These are phyloP conservation scores for Archegozetes longisetosus DNA, from an alignment of 1,140 invertebrate species.

Conservation along the genomic window DNA sequence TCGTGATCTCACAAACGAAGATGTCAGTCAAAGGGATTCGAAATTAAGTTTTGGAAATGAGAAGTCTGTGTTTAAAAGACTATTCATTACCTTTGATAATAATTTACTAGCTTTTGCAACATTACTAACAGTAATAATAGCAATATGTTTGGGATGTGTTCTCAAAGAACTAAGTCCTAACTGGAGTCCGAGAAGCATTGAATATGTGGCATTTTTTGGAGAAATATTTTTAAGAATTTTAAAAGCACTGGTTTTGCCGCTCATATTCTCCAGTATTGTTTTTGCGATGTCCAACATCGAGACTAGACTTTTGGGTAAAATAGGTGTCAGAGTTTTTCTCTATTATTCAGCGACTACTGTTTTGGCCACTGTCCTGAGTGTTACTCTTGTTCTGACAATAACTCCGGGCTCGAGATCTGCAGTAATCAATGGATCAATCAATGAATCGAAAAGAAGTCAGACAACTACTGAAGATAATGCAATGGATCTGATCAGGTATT, in stretches of 20 bases:
- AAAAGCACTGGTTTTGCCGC: slow-evolving; percentile 70
- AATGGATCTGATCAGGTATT: slow-evolving; percentile 80
- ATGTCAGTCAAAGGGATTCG: too few species aligned
- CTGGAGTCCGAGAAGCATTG: slow-evolving; percentile 36
- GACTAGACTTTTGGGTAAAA: slow-evolving; percentile 44
- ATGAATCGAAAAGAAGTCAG: slow-evolving; percentile 20
- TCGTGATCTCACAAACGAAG: too few species aligned
- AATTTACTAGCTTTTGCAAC: slow-evolving; percentile 6
- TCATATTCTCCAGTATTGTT: slow-evolving; percentile 73
- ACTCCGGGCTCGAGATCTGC: slow-evolving; percentile 43
- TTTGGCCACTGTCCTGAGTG: slow-evolving; percentile 67
- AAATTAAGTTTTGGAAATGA: too few species aligned
- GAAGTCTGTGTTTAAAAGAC: too few species aligned
- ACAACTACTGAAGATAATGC: slow-evolving; percentile 75
- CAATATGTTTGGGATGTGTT: slow-evolving; percentile 5
- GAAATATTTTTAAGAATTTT: slow-evolving; percentile 77
- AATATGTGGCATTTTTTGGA: slow-evolving; percentile 56
- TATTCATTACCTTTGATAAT: too few species aligned
- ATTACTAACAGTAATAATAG: slow-evolving; percentile 4
- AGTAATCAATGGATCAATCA: neutral
- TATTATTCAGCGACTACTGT: slow-evolving; percentile 85
- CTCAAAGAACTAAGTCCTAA: slow-evolving; percentile 9
- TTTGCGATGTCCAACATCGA: slow-evolving; percentile 69
- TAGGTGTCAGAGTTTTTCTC: slow-evolving; percentile 54
- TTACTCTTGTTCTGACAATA: slow-evolving; percentile 65